Evolutionary conservation across 2,113 vertebrate genomes (phyloP), one percentile per base, ranked within the genome.

Genomic region (Pachyramphus minor): DNA sequence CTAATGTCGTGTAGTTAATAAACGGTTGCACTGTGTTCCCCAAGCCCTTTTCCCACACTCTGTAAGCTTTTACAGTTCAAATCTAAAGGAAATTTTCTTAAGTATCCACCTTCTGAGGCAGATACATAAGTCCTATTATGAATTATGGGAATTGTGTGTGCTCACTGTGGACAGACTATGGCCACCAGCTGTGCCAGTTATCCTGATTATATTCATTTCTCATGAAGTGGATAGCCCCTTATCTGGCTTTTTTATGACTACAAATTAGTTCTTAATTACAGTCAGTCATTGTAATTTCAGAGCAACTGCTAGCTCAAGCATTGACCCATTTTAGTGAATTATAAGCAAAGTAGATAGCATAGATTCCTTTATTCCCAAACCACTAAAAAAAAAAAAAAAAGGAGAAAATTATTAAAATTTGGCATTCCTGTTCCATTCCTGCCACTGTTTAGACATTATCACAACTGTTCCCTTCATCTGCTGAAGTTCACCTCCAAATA

Each of bases 211-310:
- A 95, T 96, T 95, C 90, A 74, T 95, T 88, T 96, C 91, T 93
- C 89, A 89, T 87, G 86, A 95, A 96, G 93, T 93, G 87, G 87
- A 87, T 97, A 94, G 91, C 85, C 85, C 95, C 93, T 91, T 97
- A 94, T 96, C 94, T 96, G 88, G 68, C 84, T 96, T 97, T 95
- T 97, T 97, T 97, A 93, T 95, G 91, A 96, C 95, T 94, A 95
- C 93, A 96, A 96, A 96, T 97, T 96, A 96, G 92, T 96, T 96
- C 96, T 95, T 96, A 97, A 97, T 97, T 97, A 97, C 90, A 93
- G 92, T 80, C 93, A 97, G 94, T 90, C 89, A 94, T 76, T 94
- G 95, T 95, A 89, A 96, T 95, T 97, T 94, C 93, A 92, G 94
- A 96, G 90, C 87, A 95, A 97, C 92, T 89, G 93, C 96, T 93